Percentiles rank a stretch among this genome's conserved stretches.
Evolutionary conservation across 1,140 invertebrate species (phyloP).

Genomic region (Agrilus planipennis): DNA sequence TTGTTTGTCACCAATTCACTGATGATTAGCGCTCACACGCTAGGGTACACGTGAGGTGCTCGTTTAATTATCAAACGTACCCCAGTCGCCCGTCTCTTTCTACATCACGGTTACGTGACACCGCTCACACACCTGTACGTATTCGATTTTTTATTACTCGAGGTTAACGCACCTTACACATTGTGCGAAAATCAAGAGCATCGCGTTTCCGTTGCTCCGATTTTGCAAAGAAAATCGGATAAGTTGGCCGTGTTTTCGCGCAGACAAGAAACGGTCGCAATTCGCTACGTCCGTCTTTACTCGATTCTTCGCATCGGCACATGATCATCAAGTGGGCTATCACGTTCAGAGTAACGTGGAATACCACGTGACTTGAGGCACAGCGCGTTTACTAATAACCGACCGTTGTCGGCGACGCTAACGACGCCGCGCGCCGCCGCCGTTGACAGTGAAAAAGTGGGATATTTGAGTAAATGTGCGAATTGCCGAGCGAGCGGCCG

Average conservation of each 20-base stretch:
- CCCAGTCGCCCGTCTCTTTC: conserved; percentile 12
- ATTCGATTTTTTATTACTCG: conserved; percentile 1
- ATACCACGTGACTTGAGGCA: conserved; percentile 25
- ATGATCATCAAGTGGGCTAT: conserved; percentile 20
- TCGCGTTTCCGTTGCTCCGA: background rate
- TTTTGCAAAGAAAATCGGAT: conserved; percentile 1
- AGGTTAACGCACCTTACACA: no score
- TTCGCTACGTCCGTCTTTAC: conserved; percentile 15
- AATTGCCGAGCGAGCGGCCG: no score
- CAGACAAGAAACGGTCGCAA: background rate
- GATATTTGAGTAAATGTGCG: no score
- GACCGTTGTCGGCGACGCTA: no score
- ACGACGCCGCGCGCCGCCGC: no score
- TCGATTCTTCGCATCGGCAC: conserved; percentile 17
- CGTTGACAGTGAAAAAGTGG: no score
- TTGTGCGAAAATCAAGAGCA: no score
- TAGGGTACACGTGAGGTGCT: conserved; percentile 22
- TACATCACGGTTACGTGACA: conserved; percentile 13
- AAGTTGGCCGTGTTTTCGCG: background rate
- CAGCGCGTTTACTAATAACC: no score
- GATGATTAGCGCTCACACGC: conserved; percentile 20
- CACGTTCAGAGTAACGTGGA: conserved; percentile 26
- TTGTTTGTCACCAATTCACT: conserved; percentile 17
- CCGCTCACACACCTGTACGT: conserved; percentile 4
- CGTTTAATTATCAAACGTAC: conserved; percentile 11